Evolutionary conservation across 2,113 vertebrate genomes (phyloP), one percentile per base, ranked within the genome.

Genomic region (Oryzias celebensis): DNA sequence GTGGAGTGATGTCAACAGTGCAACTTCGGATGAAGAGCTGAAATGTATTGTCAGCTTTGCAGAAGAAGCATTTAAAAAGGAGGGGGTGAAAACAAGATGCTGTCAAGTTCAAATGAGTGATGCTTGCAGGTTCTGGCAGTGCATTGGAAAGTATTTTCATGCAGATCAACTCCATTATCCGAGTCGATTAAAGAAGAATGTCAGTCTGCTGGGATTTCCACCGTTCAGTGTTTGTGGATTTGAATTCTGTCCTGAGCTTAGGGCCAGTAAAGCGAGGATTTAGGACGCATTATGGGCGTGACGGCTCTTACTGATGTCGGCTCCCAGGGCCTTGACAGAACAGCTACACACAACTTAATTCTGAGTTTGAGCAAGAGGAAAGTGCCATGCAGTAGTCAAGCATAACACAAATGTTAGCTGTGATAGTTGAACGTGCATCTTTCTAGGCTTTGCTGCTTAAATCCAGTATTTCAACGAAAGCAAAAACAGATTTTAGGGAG

Each of bases 1-100:
- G 70, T 71, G 59, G 66, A 84, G 41, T 17, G 71, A 80, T 80
- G 85, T 85, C 78, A 87, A 83, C 82, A 81, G 81, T 58, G 56
- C 55, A 79, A 62, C 53, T 85, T 67, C 41, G 75, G 65, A 77
- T 78, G 67, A 64, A 47, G 81, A 77, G 80, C 66, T 62, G 48
- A 78, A 74, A 71, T 65, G 31, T 44, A 65, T 62, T 68, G 59
- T 61, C 68, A 15, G 57, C 36, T 52, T 16, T 20, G 23, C 46
- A 18, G 62, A 66, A 24, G 28, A 47, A 17, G 57, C 71, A 63
- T 79, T 64, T 52, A 59, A 51, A 31, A 71, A 73, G 44, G 5
- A 24, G 62, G 65, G 67, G 58, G 26, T 53, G 57, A 49, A 81
- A 80, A 83, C 69, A 64, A 78, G 71, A 76, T n/a, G 44, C 77